Percentiles rank a stretch among this genome's conserved stretches.
These are phyloP conservation scores for Plemyria rubiginata DNA, from an alignment of 2,888 invertebrate genomes.

Conservation along the genomic window DNA sequence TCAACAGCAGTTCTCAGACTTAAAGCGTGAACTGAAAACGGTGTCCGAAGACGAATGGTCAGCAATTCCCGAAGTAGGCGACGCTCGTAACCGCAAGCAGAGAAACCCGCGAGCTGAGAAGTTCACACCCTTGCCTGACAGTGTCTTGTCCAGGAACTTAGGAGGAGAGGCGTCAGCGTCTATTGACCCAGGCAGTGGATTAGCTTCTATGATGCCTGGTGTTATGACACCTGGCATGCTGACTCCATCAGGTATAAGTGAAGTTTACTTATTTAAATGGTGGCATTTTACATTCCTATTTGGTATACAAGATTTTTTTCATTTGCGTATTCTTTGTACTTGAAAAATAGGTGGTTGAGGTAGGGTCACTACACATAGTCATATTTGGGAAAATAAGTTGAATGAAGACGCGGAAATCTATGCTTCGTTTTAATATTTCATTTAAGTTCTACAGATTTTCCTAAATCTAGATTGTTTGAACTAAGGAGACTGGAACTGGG, in stretches of 20 bases:
- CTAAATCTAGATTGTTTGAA: too few relatives aligned
- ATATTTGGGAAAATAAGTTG: too few relatives aligned
- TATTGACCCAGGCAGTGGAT: slow-evolving; percentile 93
- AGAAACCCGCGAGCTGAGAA: slow-evolving; percentile 97
- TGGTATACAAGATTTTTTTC: too few relatives aligned
- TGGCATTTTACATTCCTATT: too few relatives aligned
- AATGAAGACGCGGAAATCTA: too few relatives aligned
- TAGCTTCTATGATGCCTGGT: slow-evolving; percentile 95
- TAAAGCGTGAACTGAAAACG: slow-evolving; percentile 93
- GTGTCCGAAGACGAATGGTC: slow-evolving; percentile 98
- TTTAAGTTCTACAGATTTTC: too few relatives aligned
- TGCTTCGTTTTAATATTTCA: too few relatives aligned
- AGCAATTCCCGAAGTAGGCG: slow-evolving; percentile 99
- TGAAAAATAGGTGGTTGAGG: too few relatives aligned
- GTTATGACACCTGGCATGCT: slow-evolving; percentile 94
- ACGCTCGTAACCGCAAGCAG: slow-evolving; percentile 98
- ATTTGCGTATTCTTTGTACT: too few relatives aligned
- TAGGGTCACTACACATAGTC: too few relatives aligned
- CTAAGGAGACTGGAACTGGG: too few relatives aligned
- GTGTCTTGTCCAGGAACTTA: slow-evolving; percentile 93
- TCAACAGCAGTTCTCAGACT: slow-evolving; percentile 99
- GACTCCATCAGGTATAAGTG: slow-evolving; percentile 90
- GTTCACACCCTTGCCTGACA: slow-evolving; percentile 98
- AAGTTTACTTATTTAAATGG: not conserved
- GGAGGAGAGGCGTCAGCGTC: slow-evolving; percentile 92